phyloP scores from a whole-genome alignment of 2,113 vertebrate species.

The Azemiops feae region DNA sequence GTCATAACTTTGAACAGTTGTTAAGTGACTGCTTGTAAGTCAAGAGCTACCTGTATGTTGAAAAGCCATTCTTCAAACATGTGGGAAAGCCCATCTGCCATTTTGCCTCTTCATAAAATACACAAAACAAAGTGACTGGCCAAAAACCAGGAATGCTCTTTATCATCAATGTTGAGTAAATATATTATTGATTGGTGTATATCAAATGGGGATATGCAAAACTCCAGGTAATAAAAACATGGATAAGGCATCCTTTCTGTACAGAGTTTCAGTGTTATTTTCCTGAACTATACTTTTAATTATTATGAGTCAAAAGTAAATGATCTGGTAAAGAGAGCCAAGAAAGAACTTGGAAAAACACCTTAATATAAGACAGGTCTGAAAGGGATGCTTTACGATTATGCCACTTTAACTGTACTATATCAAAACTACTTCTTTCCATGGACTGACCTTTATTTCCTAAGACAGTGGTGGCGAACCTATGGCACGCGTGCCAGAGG shows the following conservation, averaged over 20 bases:
- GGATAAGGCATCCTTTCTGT: neutral
- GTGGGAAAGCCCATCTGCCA: neutral
- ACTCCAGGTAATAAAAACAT: neutral
- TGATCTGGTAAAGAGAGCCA: neutral
- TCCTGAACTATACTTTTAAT: neutral
- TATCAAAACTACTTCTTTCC: neutral
- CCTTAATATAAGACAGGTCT: neutral
- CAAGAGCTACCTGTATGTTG: neutral
- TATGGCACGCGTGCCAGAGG: too few relatives aligned
- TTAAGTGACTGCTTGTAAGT: neutral
- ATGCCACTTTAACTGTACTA: neutral
- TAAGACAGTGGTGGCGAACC: too few relatives aligned
- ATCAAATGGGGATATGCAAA: neutral
- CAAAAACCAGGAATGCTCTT: neutral
- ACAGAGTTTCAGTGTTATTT: neutral
- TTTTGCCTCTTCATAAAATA: neutral
- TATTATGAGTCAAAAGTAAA: neutral
- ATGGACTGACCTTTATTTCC: neutral
- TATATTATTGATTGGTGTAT: neutral
- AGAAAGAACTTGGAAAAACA: neutral
- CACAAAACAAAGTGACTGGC: neutral
- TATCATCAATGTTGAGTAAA: neutral
- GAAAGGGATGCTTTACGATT: neutral
- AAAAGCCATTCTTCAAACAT: neutral
- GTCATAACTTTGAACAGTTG: neutral